A percentile compares a stretch with the other conserved stretches of the same genome.
These are phyloP conservation scores for Punctoribates punctum DNA, from an alignment of 2,888 invertebrate species.

Conservation along the genomic window DNA sequence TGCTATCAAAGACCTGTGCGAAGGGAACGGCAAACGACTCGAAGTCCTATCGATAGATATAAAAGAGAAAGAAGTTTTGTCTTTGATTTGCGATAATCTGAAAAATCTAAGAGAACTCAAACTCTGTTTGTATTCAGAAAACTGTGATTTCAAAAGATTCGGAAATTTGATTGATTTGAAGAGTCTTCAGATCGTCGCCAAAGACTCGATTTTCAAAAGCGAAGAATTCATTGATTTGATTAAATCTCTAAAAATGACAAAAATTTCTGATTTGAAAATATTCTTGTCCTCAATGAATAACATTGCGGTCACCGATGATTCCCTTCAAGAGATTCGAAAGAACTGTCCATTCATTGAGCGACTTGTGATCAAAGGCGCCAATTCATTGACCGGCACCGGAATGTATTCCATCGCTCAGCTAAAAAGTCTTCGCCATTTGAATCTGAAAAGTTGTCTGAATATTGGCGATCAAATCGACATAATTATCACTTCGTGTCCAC, in stretches of 20 bases:
- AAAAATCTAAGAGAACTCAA: not conserved
- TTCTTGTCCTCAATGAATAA: not conserved
- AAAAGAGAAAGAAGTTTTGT: not conserved
- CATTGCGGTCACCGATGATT: not conserved
- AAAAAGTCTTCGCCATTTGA: not conserved
- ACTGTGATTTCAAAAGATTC: not conserved
- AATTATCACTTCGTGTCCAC: not conserved
- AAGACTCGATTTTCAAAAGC: not conserved
- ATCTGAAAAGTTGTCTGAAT: slow-evolving; percentile 18
- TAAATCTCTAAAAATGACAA: not conserved
- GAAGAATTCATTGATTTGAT: not conserved
- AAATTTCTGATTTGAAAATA: not conserved
- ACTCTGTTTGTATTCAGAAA: not conserved
- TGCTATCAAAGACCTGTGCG: not conserved
- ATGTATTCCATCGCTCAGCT: slow-evolving; percentile 11
- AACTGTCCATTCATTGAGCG: not conserved
- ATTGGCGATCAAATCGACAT: not conserved
- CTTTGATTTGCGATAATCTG: not conserved
- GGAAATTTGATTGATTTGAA: not conserved
- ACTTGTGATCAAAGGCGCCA: slow-evolving; percentile 7
- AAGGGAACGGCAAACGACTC: not conserved
- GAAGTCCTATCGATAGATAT: not conserved
- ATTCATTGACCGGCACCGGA: not conserved
- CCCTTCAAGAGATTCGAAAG: not conserved
- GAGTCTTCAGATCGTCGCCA: not conserved